A percentile compares a stretch with the other conserved stretches of the same genome.
Evolutionary conservation across 2,797 vertebrate genomes (phyloP).

Genomic region (Falco peregrinus): DNA sequence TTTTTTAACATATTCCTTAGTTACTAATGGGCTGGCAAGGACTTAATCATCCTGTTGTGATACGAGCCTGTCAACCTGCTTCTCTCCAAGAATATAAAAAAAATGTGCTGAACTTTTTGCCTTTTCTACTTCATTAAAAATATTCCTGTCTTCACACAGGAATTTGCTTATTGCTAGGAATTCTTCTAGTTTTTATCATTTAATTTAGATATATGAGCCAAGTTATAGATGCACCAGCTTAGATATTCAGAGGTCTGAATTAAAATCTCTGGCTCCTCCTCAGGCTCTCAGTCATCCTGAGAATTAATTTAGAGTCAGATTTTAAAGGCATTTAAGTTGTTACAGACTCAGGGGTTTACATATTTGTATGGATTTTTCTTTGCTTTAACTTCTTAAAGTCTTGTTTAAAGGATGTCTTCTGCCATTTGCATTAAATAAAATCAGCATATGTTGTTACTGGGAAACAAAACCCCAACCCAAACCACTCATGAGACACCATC

Average conservation of each 20-base stretch:
- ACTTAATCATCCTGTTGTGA: neutral
- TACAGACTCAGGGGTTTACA: neutral
- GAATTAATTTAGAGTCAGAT: neutral
- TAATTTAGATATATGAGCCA: neutral
- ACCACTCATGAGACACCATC: neutral
- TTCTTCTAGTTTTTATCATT: neutral
- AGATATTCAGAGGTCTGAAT: neutral
- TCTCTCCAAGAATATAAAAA: neutral
- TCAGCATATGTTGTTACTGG: neutral
- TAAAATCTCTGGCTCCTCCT: neutral
- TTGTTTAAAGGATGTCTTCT: neutral
- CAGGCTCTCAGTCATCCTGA: neutral
- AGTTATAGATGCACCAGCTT: neutral
- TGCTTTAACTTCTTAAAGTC: neutral
- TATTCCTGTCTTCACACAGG: neutral
- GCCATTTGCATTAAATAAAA: neutral
- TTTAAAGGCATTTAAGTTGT: neutral
- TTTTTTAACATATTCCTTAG: neutral
- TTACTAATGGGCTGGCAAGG: neutral
- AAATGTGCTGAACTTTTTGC: neutral
- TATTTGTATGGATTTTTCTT: neutral
- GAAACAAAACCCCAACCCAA: fast-evolving
- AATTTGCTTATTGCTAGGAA: neutral
- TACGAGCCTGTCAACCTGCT: neutral
- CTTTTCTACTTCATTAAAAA: neutral